phyloP scores from a whole-genome alignment of 2,797 vertebrate species.

The Chrosomus eos region DNA sequence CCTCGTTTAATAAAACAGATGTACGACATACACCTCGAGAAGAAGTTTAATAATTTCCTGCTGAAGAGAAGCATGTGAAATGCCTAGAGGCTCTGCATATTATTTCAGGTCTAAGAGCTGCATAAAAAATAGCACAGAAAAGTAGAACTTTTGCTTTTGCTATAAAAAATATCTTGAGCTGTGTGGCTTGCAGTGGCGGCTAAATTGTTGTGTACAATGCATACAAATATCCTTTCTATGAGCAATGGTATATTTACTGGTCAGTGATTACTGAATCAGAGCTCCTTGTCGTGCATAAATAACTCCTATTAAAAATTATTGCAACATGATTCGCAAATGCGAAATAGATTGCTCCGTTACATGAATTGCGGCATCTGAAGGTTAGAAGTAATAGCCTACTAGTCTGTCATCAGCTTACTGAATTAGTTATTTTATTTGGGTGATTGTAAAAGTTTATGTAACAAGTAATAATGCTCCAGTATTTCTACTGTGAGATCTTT shows the following conservation, averaged over 20 bases:
- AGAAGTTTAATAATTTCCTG: slow-evolving; percentile 67
- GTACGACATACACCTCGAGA: slow-evolving; percentile 67
- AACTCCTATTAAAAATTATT: slow-evolving; percentile 36
- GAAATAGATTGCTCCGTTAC: slow-evolving; percentile 24
- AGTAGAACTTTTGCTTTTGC: slow-evolving; percentile 36
- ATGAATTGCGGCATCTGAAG: slow-evolving; percentile 18
- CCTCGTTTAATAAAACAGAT: slow-evolving; percentile 76
- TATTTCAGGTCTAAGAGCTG: slow-evolving; percentile 48
- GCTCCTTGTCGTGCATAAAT: slow-evolving; percentile 43
- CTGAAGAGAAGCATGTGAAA: slow-evolving; percentile 60
- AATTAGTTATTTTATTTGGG: slow-evolving; percentile 29
- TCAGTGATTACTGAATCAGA: slow-evolving; percentile 36
- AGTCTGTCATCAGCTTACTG: slow-evolving; percentile 24
- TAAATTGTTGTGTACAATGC: neutral
- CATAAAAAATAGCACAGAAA: slow-evolving; percentile 24
- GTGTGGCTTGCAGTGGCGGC: neutral
- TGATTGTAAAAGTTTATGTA: slow-evolving; percentile 44
- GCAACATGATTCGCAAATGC: slow-evolving; percentile 37
- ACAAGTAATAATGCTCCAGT: slow-evolving; percentile 21
- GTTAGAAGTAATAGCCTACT: slow-evolving; percentile 29
- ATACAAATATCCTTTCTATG: slow-evolving; percentile 7
- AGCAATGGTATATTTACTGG: neutral
- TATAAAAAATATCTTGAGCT: slow-evolving; percentile 35
- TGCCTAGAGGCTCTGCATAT: slow-evolving; percentile 56
- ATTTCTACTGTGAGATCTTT: slow-evolving; percentile 6